These are phyloP conservation scores for Lasius fuliginosus DNA, from an alignment of 2,888 invertebrate species.

Conservation along the genomic window DNA sequence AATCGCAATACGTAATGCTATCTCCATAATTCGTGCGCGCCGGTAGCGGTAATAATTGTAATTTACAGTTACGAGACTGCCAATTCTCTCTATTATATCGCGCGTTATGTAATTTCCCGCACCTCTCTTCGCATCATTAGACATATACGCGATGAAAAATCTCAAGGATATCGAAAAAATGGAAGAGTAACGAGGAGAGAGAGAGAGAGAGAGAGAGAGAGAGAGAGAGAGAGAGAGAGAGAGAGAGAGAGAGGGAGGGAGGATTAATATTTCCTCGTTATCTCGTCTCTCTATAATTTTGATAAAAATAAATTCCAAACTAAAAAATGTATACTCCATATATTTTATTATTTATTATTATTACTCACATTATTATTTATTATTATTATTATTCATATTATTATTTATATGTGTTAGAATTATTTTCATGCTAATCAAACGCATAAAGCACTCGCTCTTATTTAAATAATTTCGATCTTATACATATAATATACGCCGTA, in stretches of 20 bases:
- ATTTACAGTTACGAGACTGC: conserved; percentile 44
- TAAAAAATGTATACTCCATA: background rate
- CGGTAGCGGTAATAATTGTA: conserved; percentile 45
- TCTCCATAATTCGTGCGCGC: conserved; percentile 43
- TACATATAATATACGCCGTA: background rate
- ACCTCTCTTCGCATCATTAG: background rate
- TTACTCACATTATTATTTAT: too few relatives aligned
- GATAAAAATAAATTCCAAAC: conserved; percentile 2
- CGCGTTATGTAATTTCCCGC: conserved; percentile 33
- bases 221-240: background rate
- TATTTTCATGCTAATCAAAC: conserved; percentile 5
- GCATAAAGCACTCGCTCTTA: background rate
- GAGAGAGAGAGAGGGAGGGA: background rate
- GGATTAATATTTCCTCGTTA: background rate
- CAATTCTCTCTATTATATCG: conserved; percentile 6
- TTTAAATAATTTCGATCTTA: background rate
- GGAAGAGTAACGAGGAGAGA: background rate
- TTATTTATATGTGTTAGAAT: background rate
- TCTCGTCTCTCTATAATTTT: background rate
- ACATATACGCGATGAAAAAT: background rate
- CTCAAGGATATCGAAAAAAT: conserved; percentile 19
- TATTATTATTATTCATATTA: background rate
- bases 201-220: background rate
- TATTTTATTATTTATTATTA: background rate
- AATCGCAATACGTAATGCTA: conserved; percentile 41